Conservation (phyloP, 2,113 vertebrate genomes). For the Crypturellus undulatus region DNA sequence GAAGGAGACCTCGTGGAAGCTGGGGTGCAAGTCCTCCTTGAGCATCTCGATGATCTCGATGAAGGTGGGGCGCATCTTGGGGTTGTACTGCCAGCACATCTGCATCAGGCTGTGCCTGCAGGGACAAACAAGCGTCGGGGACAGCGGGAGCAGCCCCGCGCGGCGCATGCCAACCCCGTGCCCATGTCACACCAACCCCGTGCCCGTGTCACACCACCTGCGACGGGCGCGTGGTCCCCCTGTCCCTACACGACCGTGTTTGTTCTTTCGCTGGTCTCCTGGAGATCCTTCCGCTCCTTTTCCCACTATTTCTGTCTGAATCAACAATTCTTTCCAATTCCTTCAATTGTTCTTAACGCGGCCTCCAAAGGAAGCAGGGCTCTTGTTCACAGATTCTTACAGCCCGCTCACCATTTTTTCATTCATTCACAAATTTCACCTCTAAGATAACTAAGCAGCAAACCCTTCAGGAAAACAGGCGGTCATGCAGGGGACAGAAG, state of each 20-base stretch:
- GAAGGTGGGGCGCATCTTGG: slow-evolving; percentile 95
- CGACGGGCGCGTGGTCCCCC: not conserved
- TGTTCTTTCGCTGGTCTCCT: not conserved
- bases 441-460: not conserved
- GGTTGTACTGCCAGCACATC: slow-evolving; percentile 99
- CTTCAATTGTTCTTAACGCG: slow-evolving; percentile 44
- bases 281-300: not conserved
- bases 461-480: not conserved
- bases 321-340: slow-evolving; percentile 48
- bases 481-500: slow-evolving; percentile 8
- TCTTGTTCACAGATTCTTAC: not conserved
- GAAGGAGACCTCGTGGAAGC: slow-evolving; percentile 94
- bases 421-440: slow-evolving; percentile 12
- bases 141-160: accelerated
- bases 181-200: too few species aligned
- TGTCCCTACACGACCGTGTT: accelerated
- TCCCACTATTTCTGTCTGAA: slow-evolving; percentile 45
- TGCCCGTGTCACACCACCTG: not conserved
- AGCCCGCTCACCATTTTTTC: not conserved
- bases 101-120: slow-evolving; percentile 92
- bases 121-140: not conserved
- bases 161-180: not conserved
- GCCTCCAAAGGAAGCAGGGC: slow-evolving; percentile 5
- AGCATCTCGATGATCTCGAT: slow-evolving; percentile 95
- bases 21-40: slow-evolving; percentile 92